phyloP scores from a whole-genome alignment of 2,888 invertebrate species.

The Orthosia incerta region DNA sequence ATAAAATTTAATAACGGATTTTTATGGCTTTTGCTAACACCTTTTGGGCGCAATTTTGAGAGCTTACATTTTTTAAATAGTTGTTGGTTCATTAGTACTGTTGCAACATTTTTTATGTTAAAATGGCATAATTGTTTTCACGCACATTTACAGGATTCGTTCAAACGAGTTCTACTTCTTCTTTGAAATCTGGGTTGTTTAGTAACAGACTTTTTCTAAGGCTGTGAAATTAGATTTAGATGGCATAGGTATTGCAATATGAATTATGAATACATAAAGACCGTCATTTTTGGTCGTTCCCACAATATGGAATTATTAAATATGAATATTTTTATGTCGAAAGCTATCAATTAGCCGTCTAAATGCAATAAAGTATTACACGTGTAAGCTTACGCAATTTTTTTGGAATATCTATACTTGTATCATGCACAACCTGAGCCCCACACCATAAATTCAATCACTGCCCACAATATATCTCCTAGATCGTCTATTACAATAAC shows the following conservation, averaged over 20 bases:
- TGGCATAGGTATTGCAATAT: not conserved
- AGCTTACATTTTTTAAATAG: conserved; percentile 32
- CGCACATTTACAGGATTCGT: conserved; percentile 35
- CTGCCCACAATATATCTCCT: not conserved
- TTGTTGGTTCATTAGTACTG: conserved; percentile 37
- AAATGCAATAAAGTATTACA: too few relatives aligned
- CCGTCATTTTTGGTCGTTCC: not conserved
- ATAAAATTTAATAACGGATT: conserved; percentile 61
- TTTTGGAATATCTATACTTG: too few relatives aligned
- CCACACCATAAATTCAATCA: too few relatives aligned
- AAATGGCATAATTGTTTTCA: conserved; percentile 33
- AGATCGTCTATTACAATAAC: not conserved
- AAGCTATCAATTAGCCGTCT: too few relatives aligned
- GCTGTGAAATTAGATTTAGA: not conserved
- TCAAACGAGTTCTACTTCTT: conserved; percentile 1
- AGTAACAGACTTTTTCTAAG: not conserved
- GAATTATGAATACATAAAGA: too few relatives aligned
- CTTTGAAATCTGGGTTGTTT: not conserved
- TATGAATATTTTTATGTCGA: too few relatives aligned
- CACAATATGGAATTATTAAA: not conserved
- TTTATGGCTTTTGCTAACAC: conserved; percentile 55
- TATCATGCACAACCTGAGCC: too few relatives aligned
- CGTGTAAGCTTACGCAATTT: too few relatives aligned
- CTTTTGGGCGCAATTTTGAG: conserved; percentile 35
- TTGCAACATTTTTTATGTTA: conserved; percentile 32